These are phyloP conservation scores for Monopterus albus DNA, from an alignment of 2,113 vertebrate genomes.

Conservation along the genomic window DNA sequence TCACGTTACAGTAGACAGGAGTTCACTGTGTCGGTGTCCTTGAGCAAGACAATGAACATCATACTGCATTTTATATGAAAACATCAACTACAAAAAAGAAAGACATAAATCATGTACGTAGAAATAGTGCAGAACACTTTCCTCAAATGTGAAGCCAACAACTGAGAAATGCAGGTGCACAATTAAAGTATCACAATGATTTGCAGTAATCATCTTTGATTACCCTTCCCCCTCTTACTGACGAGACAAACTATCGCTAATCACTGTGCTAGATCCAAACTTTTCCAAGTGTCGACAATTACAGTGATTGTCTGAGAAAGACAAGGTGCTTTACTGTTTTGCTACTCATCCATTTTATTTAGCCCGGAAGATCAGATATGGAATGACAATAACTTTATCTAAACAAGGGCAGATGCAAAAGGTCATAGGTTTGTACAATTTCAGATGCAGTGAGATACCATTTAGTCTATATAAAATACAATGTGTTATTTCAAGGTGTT, in stretches of 20 bases:
- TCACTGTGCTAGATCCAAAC: slow-evolving; percentile 61
- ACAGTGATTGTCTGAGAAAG: slow-evolving; percentile 57
- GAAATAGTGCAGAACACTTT: slow-evolving; percentile 10
- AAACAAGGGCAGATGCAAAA: neutral
- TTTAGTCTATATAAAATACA: neutral
- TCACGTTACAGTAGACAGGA: neutral
- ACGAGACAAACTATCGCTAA: slow-evolving; percentile 61
- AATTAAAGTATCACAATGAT: slow-evolving; percentile 72
- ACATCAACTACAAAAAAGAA: neutral
- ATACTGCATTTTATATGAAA: neutral
- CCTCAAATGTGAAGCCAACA: slow-evolving; percentile 13
- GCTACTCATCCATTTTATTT: slow-evolving; percentile 18
- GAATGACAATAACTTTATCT: slow-evolving; percentile 3
- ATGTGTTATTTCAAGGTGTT: neutral
- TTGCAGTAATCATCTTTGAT: slow-evolving; percentile 79
- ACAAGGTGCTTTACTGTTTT: slow-evolving; percentile 13
- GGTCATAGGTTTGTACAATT: neutral
- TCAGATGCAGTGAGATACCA: neutral
- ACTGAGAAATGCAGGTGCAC: slow-evolving; percentile 68
- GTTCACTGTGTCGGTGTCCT: slow-evolving; percentile 5
- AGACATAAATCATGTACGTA: slow-evolving; percentile 12
- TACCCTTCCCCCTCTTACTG: slow-evolving; percentile 51
- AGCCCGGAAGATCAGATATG: slow-evolving; percentile 7
- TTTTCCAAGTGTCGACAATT: slow-evolving; percentile 64
- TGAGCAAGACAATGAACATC: slow-evolving; percentile 20